phyloP scores from a whole-genome alignment of 1,140 invertebrate genomes.

The Leptonema lineaticorne region DNA sequence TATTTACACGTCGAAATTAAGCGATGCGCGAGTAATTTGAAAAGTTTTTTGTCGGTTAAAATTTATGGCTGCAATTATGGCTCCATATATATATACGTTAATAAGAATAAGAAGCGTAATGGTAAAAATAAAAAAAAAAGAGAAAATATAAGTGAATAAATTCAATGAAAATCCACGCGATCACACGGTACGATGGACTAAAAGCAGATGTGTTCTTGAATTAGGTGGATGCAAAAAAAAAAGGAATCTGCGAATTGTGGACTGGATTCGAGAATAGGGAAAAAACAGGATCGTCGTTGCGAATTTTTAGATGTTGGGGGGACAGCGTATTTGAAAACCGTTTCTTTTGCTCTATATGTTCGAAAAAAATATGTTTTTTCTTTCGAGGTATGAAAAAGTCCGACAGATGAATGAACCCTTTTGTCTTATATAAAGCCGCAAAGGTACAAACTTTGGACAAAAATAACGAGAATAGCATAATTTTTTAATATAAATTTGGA shows the following conservation, averaged over 20 bases:
- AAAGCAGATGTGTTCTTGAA: slow-evolving; percentile 28
- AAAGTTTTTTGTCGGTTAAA: background rate
- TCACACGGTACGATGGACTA: slow-evolving; percentile 20
- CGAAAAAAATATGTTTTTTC: too few relatives aligned
- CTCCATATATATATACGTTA: background rate
- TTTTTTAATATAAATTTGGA: too few relatives aligned
- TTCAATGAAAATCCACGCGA: slow-evolving; percentile 13
- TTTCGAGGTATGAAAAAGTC: too few relatives aligned
- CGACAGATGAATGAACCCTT: too few relatives aligned
- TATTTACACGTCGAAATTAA: too few relatives aligned
- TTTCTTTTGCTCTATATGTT: too few relatives aligned
- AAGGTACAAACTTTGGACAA: too few relatives aligned
- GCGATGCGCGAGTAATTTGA: too few relatives aligned
- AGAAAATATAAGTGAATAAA: background rate
- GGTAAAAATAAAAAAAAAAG: background rate
- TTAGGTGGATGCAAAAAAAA: slow-evolving; percentile 2
- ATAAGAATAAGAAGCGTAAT: background rate
- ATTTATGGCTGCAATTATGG: background rate
- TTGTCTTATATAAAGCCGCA: too few relatives aligned
- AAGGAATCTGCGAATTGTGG: slow-evolving; percentile 22
- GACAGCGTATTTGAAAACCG: background rate
- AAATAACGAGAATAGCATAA: too few relatives aligned
- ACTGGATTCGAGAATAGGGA: slow-evolving; percentile 18
- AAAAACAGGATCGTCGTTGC: slow-evolving; percentile 24
- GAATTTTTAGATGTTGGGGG: slow-evolving; percentile 1